These are phyloP conservation scores for Tipula lateralis DNA, from an alignment of 2,888 invertebrate genomes.

Conservation along the genomic window DNA sequence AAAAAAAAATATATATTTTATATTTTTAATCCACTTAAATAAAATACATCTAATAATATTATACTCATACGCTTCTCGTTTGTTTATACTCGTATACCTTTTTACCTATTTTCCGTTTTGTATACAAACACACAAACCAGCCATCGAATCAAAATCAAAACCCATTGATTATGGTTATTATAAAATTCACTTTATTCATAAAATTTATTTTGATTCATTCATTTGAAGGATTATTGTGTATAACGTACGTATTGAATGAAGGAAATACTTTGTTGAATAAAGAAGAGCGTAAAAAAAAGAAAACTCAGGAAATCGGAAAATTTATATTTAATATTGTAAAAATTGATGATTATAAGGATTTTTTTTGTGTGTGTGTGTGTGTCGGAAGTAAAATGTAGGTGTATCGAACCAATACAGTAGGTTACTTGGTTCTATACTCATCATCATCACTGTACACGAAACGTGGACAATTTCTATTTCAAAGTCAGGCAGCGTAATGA, in stretches of 20 bases:
- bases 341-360: constrained; percentile 19
- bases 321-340: not conserved
- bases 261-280: not conserved
- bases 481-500: not conserved
- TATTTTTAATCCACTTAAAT: too few relatives aligned
- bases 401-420: not conserved
- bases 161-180: constrained; percentile 24
- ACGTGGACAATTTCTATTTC: not conserved
- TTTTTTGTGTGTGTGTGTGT: not conserved
- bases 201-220: constrained; percentile 14
- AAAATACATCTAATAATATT: too few relatives aligned
- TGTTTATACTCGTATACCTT: too few relatives aligned
- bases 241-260: too few relatives aligned
- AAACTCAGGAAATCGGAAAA: not conserved
- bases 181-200: constrained; percentile 2
- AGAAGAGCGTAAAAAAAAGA: not conserved
- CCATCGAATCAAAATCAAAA: not conserved
- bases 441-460: not conserved
- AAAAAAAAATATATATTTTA: too few relatives aligned
- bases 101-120: too few relatives aligned
- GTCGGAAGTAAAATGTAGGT: not conserved
- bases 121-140: too few relatives aligned
- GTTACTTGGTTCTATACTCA: not conserved
- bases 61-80: too few relatives aligned
- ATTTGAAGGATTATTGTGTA: not conserved